phyloP scores from a whole-genome alignment of 2,113 vertebrate genomes.

The Stictonetta naevosa region DNA sequence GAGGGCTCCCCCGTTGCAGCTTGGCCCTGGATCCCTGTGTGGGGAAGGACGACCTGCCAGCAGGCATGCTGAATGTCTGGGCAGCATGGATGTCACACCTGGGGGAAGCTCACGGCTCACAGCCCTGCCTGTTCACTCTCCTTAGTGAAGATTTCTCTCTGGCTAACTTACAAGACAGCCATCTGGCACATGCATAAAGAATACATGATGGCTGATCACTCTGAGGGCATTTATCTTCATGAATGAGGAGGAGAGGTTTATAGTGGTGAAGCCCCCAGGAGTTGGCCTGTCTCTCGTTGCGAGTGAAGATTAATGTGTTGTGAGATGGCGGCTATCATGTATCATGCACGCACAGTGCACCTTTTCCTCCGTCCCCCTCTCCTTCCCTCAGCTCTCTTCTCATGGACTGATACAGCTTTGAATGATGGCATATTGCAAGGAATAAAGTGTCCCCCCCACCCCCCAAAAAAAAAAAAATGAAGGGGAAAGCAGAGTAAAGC shows the following conservation, averaged over 20 bases:
- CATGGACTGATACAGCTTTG: not conserved
- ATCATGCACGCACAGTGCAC: not conserved
- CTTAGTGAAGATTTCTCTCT: not conserved
- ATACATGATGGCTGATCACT: conserved; percentile 17
- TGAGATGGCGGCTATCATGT: conserved; percentile 6
- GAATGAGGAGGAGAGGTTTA: conserved; percentile 35
- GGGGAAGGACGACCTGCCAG: not conserved
- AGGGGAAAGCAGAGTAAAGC: not conserved
- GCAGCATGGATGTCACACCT: not conserved
- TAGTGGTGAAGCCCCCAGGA: conserved; percentile 12
- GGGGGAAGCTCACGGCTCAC: not conserved
- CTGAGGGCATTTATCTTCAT: conserved; percentile 60
- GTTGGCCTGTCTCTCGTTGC: conserved; percentile 9
- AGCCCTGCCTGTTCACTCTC: not conserved
- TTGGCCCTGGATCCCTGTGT: not conserved
- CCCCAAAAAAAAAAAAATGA: not conserved
- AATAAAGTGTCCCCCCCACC: not conserved
- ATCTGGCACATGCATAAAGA: conserved; percentile 50
- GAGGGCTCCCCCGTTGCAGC: not conserved
- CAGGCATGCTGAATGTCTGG: no score
- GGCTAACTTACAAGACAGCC: conserved; percentile 24
- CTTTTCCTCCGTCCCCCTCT: not conserved
- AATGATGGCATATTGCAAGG: not conserved
- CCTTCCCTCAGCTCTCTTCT: not conserved
- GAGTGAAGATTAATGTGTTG: conserved; percentile 47